Base-by-base conservation (phyloP, 2,113 vertebrate species). In the Sceloporus tristichus region DNA sequence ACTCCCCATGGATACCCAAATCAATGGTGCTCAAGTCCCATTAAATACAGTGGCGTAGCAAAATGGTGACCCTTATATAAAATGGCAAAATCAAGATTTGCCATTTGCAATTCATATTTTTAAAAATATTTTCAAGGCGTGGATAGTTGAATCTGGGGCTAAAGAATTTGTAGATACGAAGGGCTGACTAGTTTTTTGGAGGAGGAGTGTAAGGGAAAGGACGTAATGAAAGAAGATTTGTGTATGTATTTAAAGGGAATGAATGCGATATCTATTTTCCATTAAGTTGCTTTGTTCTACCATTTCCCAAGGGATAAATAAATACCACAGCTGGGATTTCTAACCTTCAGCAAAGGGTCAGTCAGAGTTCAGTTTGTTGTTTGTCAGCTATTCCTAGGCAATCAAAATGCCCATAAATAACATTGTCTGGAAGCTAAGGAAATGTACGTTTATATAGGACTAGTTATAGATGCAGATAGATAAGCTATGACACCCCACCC, bases 341-440 rank as follows among this genome's bases (percentile, higher is more conserved):
- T 78, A 10, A 48, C 14, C 78, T 73, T 79, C 18, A 74, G 25
- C 29, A 66, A 74, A 23, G 42, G 29, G 68, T 74, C 42, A 75
- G 29, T 38, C 62, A 74, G 84, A 82, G 62, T 85, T 85, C 66
- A 81, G 6, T 18, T 27, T 75, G 13, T 59, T 71, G 34, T 79
- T 25, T 79, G 34, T 85, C 54, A 74, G 42, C 21, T 75, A 75
- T 87, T 65, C 54, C 11, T 79, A 23, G 68, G 19, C 59, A 54
- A 5, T 66, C n/a, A 78, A 90, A 65, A 77, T 73, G 14, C 53
- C n/a, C 53, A 27, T 85, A 74, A 75, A 85, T 75, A 34, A 19
- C 14, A 75, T 23, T 59, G 40, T 62, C 21, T 79, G 53, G 78
- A 34, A 84, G 18, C 29, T 29, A 23, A 40, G 14, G 25, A 85